Percentiles rank a stretch among this genome's conserved stretches.
Evolutionary conservation across 2,113 vertebrate genomes (phyloP).

Genomic region (Spheniscus mendiculus): DNA sequence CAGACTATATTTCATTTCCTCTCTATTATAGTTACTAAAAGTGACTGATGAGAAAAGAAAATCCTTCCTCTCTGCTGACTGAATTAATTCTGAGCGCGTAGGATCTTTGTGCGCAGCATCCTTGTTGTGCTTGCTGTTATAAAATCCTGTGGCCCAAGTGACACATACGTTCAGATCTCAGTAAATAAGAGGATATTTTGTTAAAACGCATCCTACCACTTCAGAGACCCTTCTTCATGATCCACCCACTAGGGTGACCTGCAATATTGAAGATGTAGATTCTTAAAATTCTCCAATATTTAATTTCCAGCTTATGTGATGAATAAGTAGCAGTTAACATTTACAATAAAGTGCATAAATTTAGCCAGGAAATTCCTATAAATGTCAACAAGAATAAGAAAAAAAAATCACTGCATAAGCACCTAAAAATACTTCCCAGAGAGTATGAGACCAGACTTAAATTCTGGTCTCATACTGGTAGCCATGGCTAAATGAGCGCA

Average conservation of each 20-base stretch:
- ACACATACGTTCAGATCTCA: background rate
- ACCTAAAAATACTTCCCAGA: background rate
- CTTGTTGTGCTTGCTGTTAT: background rate
- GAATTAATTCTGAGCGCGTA: background rate
- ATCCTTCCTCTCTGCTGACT: background rate
- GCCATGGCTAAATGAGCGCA: background rate
- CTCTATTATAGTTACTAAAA: background rate
- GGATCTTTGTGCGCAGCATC: background rate
- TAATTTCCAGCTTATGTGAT: background rate
- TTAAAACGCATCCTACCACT: background rate
- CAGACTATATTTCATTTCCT: background rate
- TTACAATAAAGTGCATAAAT: background rate
- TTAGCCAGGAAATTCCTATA: background rate
- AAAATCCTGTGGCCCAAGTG: background rate
- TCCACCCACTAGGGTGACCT: background rate
- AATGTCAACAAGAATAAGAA: background rate
- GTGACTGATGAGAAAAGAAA: background rate
- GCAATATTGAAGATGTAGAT: background rate
- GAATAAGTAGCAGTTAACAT: background rate
- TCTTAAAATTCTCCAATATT: background rate
- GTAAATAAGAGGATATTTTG: background rate
- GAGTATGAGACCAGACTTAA: background rate
- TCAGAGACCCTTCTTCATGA: background rate
- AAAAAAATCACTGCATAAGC: background rate
- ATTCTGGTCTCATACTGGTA: background rate